Conservation (phyloP, 1,140 invertebrate species). For the Drosophila athabasca region DNA sequence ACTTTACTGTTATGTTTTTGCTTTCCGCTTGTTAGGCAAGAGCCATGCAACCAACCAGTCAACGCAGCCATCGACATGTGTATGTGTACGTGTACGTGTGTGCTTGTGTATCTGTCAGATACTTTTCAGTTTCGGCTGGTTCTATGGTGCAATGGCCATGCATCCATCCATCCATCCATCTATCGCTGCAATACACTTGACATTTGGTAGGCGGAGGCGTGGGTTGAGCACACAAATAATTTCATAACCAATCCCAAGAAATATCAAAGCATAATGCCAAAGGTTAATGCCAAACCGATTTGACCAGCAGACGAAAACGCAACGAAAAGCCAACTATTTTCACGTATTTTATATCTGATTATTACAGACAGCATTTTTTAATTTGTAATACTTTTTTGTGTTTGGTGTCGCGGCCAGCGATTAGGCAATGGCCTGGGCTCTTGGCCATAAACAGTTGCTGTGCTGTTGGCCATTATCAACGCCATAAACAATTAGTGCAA, state of each 20-base stretch:
- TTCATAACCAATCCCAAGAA: conserved; percentile 58
- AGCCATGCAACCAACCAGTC: conserved; percentile 37
- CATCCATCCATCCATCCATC: too few relatives aligned
- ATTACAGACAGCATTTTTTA: conserved; percentile 32
- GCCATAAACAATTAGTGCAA: conserved; percentile 61
- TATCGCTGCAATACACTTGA: conserved; percentile 52
- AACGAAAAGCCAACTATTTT: conserved; percentile 23
- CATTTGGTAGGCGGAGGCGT: conserved; percentile 66
- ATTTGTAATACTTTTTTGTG: conserved; percentile 15
- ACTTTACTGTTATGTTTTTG: conserved; percentile 79
- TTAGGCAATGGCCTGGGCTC: conserved; percentile 23
- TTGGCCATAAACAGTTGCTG: conserved; percentile 14
- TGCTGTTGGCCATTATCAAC: conserved; percentile 55
- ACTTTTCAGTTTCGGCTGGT: conserved; percentile 60
- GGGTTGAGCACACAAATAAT: conserved; percentile 41
- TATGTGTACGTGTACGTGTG: too few relatives aligned
- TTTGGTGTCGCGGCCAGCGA: conserved; percentile 21
- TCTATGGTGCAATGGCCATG: conserved; percentile 22
- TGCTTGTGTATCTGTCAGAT: conserved; percentile 57
- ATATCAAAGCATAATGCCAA: conserved; percentile 57
- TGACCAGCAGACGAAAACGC: not conserved
- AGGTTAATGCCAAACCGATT: conserved; percentile 69
- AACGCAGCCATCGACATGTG: conserved; percentile 34
- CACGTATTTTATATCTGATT: conserved; percentile 20
- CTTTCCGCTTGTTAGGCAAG: conserved; percentile 76